A percentile compares a stretch with the other conserved stretches of the same genome.
These are phyloP conservation scores for Rotaria macrura DNA, from an alignment of 2,888 invertebrate genomes.

Conservation along the genomic window DNA sequence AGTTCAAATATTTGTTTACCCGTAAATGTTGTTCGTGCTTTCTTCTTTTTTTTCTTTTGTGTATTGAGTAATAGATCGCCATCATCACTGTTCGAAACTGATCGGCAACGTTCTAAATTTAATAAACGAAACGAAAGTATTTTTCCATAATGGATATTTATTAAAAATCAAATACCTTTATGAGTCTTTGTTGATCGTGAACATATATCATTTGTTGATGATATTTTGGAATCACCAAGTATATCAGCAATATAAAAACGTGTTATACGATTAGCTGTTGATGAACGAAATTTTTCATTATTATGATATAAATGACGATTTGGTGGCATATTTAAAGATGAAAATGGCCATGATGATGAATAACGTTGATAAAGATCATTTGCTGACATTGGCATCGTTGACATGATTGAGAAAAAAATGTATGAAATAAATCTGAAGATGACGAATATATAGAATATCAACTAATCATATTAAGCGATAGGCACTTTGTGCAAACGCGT, in stretches of 20 bases:
- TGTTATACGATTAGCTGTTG: not conserved
- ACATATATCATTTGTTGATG: not conserved
- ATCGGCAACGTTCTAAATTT: not conserved
- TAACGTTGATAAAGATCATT: conserved; percentile 13
- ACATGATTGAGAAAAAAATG: not conserved
- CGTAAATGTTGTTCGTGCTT: conserved; percentile 84
- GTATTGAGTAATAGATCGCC: not conserved
- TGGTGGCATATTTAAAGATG: not conserved
- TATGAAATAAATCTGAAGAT: not conserved
- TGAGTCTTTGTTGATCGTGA: not conserved
- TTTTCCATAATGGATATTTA: too few species aligned
- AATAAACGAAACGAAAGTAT: not conserved
- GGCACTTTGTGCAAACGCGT: conserved; percentile 8
- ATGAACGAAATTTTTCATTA: not conserved
- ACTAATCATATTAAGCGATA: conserved; percentile 12
- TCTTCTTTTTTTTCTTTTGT: conserved; percentile 52
- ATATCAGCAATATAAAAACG: conserved; percentile 17
- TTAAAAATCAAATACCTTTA: not conserved
- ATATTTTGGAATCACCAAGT: not conserved
- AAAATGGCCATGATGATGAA: conserved; percentile 14
- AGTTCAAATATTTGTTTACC: conserved; percentile 89
- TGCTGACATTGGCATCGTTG: not conserved
- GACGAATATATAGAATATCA: not conserved
- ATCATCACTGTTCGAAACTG: conserved; percentile 4
- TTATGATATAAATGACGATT: not conserved